Percentiles rank a stretch among this genome's conserved stretches.
Evolutionary conservation across 1,140 invertebrate species (phyloP).

Genomic region (Arctopsyche grandis): DNA sequence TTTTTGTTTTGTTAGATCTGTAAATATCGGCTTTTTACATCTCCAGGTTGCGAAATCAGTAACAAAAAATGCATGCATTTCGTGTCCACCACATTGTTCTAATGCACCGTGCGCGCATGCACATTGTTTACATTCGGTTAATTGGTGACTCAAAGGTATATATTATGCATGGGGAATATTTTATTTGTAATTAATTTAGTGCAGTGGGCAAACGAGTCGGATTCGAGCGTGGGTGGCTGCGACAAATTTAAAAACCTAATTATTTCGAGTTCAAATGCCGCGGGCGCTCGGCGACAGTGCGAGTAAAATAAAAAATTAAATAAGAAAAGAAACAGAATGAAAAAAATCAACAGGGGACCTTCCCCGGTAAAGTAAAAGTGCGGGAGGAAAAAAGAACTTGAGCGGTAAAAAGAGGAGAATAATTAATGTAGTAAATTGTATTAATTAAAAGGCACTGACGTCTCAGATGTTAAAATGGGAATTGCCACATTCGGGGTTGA

Average conservation of each 20-base stretch:
- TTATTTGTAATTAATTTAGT: not conserved
- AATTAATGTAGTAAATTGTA: slow-evolving; percentile 54
- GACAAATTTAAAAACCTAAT: slow-evolving; percentile 53
- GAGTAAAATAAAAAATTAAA: not conserved
- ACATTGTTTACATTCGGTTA: slow-evolving; percentile 10
- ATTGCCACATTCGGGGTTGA: not conserved
- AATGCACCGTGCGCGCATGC: not conserved
- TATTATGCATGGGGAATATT: too few relatives aligned
- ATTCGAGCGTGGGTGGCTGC: not conserved
- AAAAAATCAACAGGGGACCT: slow-evolving; percentile 35
- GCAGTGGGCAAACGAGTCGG: not conserved
- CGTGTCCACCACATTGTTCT: slow-evolving; percentile 19
- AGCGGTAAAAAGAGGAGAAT: slow-evolving; percentile 42
- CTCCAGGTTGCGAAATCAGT: not conserved
- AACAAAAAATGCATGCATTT: slow-evolving; percentile 25
- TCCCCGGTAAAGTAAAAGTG: slow-evolving; percentile 30
- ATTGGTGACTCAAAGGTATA: not conserved
- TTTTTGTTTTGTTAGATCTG: not conserved
- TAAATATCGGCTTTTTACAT: not conserved
- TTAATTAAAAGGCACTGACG: slow-evolving; percentile 53
- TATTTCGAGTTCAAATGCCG: slow-evolving; percentile 43
- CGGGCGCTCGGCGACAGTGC: not conserved
- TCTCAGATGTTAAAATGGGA: slow-evolving; percentile 38
- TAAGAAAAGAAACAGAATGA: slow-evolving; percentile 22
- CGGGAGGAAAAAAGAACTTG: slow-evolving; percentile 25